Evolutionary conservation across 2,797 vertebrate species (phyloP), one percentile per base, ranked within the genome.

Genomic region (Chloroceryle inda): DNA sequence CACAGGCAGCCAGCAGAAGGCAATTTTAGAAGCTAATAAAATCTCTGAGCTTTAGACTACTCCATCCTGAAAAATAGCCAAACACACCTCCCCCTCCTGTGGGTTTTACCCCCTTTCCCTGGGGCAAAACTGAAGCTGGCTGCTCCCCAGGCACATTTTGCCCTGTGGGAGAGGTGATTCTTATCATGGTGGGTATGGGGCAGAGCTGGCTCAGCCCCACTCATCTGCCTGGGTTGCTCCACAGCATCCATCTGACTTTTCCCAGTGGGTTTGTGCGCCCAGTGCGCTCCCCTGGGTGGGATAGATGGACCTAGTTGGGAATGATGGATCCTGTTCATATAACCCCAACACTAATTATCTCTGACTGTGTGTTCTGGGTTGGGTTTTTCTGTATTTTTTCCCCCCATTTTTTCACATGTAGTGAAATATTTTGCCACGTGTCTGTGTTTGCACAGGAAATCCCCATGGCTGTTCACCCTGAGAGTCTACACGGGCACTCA

Each of bases 401-500:
- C 3, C 19, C n/a, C 22, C 16, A 18, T 12, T 45, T 50, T 40
- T 45, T 45, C 31, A 40, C 20, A 5, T 2, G 12, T 5, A 19
- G 33, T 3, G 0, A 27, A 27, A 40, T 20, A 26, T 20, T 64
- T 64, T 16, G 19, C 33, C 38, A 53, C 5, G 5, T 9, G 23
- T 38, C 56, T n/a, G 49, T 6, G 21, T 22, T 37, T 26, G 26
- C 42, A 15, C 0, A 9, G 49, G 21, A 50, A 64, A 64, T n/a
- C 67, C 59, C 0, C 2, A 11, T 2, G 7, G 37, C 18, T n/a
- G 3, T 18, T 61, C 8, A 1, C 21, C 35, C 38, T 1, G 7
- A 5, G 26, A 13, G 17, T 1, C 40, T 4, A 11, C 52, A 6
- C 23, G 12, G 37, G 58, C 52, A 3, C 5, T 8, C 35, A 66